Evolutionary conservation across 2,797 vertebrate species (phyloP).

Genomic region (Peromyscus eremicus): DNA sequence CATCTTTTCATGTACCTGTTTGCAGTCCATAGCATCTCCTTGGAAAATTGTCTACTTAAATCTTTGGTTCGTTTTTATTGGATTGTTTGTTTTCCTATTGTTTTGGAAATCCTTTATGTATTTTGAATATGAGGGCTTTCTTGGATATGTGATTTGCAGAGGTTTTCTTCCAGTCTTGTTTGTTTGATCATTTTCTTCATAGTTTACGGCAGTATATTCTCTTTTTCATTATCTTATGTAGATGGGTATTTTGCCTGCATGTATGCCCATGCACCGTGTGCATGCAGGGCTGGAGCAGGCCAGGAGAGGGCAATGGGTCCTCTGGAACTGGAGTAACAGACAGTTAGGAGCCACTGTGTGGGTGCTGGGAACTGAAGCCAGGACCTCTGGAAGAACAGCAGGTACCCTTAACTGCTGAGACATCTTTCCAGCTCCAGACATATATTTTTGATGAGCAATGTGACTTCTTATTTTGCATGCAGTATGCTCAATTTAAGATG

Average conservation of each 20-base stretch:
- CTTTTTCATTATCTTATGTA: not conserved
- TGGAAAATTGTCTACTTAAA: not conserved
- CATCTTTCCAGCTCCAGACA: not conserved
- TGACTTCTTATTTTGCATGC: constrained; percentile 40
- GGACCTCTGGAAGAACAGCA: not conserved
- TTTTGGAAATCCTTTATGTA: constrained; percentile 25
- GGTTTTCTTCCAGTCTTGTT: not conserved
- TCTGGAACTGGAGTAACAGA: not conserved
- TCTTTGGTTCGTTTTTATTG: not conserved
- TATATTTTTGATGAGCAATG: not conserved
- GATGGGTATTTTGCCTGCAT: not conserved
- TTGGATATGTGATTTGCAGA: not conserved
- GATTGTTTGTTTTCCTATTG: not conserved
- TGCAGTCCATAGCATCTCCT: not conserved
- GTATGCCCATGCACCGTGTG: not conserved
- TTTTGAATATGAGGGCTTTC: not conserved
- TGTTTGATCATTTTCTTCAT: not conserved
- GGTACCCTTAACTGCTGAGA: not conserved
- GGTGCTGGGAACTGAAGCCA: not conserved
- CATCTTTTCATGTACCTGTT: not conserved
- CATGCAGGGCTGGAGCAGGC: too few relatives aligned
- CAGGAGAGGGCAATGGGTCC: not conserved
- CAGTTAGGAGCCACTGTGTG: not conserved
- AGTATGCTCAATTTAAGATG: not conserved
- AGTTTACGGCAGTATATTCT: not conserved